A percentile compares a stretch with the other conserved stretches of the same genome.
These are phyloP conservation scores for Raja brachyura DNA, from an alignment of 2,113 vertebrate genomes.

Conservation along the genomic window DNA sequence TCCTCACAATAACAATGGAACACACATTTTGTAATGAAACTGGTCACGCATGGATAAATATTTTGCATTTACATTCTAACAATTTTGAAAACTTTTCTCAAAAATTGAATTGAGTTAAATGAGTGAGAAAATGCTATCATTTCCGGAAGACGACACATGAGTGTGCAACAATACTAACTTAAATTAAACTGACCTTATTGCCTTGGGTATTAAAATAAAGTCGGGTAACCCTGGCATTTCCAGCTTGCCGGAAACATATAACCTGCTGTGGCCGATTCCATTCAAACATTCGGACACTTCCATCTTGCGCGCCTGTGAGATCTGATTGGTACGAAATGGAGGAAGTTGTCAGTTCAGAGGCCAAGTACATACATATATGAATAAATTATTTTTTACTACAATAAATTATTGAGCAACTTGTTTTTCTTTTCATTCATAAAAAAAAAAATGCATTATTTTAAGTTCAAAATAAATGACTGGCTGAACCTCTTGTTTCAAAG, in stretches of 20 bases:
- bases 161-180: neutral
- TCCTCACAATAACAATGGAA: neutral
- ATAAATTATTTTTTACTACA: neutral
- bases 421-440: neutral
- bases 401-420: neutral
- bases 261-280: slow-evolving; percentile 93
- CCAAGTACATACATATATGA: neutral
- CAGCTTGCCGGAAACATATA: slow-evolving; percentile 89
- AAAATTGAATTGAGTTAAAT: neutral
- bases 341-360: slow-evolving; percentile 1
- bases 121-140: neutral
- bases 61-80: neutral
- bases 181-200: slow-evolving; percentile 69
- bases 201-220: slow-evolving; percentile 96
- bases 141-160: neutral
- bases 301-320: slow-evolving; percentile 93
- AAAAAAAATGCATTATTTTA: neutral
- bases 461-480: neutral
- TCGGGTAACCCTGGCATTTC: slow-evolving; percentile 88
- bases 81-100: neutral
- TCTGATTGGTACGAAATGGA: slow-evolving; percentile 56
- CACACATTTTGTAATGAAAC: neutral
- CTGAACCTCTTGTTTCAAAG: neutral
- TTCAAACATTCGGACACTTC: slow-evolving; percentile 96
- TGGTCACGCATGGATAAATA: neutral